These are phyloP conservation scores for Sinhomidia bicolor DNA, from an alignment of 2,888 invertebrate genomes.

Conservation along the genomic window DNA sequence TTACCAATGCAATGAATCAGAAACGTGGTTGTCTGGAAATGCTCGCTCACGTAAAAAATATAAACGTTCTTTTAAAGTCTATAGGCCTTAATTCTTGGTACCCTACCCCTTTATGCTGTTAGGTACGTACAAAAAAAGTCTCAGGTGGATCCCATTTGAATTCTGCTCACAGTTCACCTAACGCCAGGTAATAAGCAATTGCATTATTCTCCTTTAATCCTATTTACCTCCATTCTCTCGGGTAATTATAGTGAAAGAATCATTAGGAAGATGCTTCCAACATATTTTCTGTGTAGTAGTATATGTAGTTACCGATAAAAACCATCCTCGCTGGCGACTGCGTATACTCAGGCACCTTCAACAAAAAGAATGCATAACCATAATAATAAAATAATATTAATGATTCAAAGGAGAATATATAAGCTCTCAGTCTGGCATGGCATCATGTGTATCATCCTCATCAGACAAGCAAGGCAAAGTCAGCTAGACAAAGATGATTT, in stretches of 20 bases:
- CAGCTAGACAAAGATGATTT: too few relatives aligned
- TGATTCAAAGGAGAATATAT: slow-evolving; percentile 1
- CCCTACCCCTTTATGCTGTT: not conserved
- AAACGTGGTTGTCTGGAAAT: slow-evolving; percentile 2
- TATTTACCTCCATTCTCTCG: slow-evolving; percentile 39
- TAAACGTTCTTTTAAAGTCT: not conserved
- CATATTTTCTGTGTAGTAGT: not conserved
- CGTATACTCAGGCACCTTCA: not conserved
- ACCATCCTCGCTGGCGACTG: not conserved
- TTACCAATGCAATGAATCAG: slow-evolving; percentile 22
- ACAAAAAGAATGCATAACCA: slow-evolving; percentile 21
- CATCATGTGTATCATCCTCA: too few relatives aligned
- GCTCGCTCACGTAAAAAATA: not conserved
- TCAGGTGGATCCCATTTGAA: not conserved
- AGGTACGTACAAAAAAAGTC: not conserved
- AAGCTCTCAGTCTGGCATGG: too few relatives aligned
- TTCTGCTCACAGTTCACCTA: slow-evolving; percentile 42
- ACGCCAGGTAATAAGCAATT: slow-evolving; percentile 19
- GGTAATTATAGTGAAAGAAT: slow-evolving; percentile 38
- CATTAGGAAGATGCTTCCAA: slow-evolving; percentile 42
- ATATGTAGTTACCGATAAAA: not conserved
- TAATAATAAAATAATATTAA: slow-evolving; percentile 12
- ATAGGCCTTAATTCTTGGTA: not conserved
- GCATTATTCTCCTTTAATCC: slow-evolving; percentile 39
- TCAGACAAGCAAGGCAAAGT: not conserved